Evolutionary conservation across 1,140 invertebrate species (phyloP), one percentile per base, ranked within the genome.

Genomic region (Sesamia nonagrioides): DNA sequence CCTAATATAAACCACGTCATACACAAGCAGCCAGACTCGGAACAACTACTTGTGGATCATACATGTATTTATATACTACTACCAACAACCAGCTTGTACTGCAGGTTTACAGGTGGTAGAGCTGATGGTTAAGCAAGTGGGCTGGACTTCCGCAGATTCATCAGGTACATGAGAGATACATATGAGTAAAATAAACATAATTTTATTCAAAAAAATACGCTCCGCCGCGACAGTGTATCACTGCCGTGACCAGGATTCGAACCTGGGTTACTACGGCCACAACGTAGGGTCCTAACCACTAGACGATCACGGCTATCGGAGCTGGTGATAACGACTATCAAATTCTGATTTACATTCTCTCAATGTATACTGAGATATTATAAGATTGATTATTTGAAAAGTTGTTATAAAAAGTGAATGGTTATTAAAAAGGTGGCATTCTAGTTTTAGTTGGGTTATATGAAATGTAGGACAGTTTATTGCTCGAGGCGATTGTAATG

Each of bases 241-340:
- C 88, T 91, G 89, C 89, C 89, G 89, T 91, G 92, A 94, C 92
- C 92, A 94, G 92, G 92, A 95, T 90, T 92, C 92, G 93, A 94
- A 93, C 92, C 92, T 94, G 92, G 92, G 92, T 92, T 94, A 93
- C 92, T 90, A 94, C 91, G 92, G 92, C 92, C 91, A 94, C 92
- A 94, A 94, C 92, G 92, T 94, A 90, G 92, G 92, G 91, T 83
- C 82, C 82, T 83, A 83, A 83, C 82, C 82, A 81, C 82, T 83
- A 83, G 82, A 83, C 82, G 82, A 83, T 83, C 82, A 83, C 82
- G 80, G 80, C 80, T 81, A 52, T 17, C 74, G 79, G 79, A 80
- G 79, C 79, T 63, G 48, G 13, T 74, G 17, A 1, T n/a, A 50
- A 50, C 6, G 11, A 0, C 45, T n/a, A 4, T n/a, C 52, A 56